A percentile compares a stretch with the other conserved stretches of the same genome.
Evolutionary conservation across 2,888 invertebrate species (phyloP).

Genomic region (Melanophora roralis): DNA sequence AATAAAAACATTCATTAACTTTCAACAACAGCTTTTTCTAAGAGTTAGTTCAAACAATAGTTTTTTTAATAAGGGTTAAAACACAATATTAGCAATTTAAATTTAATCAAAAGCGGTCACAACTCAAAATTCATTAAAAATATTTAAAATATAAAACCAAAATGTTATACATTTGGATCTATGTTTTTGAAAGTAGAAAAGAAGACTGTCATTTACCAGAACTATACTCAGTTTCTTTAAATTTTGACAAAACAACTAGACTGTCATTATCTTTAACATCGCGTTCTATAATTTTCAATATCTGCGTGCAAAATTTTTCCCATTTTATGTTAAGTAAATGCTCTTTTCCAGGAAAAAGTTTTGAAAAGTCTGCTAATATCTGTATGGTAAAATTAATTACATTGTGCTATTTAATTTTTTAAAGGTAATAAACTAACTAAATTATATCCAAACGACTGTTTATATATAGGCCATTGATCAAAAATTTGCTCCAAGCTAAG

Average conservation of each 20-base stretch:
- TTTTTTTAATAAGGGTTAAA: too few species aligned
- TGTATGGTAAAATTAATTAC: neutral
- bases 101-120: too few species aligned
- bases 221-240: neutral
- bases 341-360: slow-evolving; percentile 3
- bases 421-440: neutral
- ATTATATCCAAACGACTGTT: neutral
- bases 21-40: too few species aligned
- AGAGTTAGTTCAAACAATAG: too few species aligned
- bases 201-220: too few species aligned
- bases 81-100: too few species aligned
- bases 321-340: slow-evolving; percentile 7
- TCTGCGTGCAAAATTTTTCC: neutral
- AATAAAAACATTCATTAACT: neutral
- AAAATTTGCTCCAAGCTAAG: neutral
- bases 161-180: too few species aligned
- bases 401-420: neutral
- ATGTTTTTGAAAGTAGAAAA: too few species aligned
- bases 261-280: neutral
- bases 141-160: too few species aligned
- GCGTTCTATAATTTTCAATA: slow-evolving; percentile 2
- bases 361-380: slow-evolving; percentile 5
- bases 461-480: slow-evolving; percentile 1
- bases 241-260: neutral
- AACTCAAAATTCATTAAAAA: too few species aligned